A percentile compares a stretch with the other conserved stretches of the same genome.
Evolutionary conservation across 2,888 invertebrate genomes (phyloP).

Genomic region (Corbicula japonica): DNA sequence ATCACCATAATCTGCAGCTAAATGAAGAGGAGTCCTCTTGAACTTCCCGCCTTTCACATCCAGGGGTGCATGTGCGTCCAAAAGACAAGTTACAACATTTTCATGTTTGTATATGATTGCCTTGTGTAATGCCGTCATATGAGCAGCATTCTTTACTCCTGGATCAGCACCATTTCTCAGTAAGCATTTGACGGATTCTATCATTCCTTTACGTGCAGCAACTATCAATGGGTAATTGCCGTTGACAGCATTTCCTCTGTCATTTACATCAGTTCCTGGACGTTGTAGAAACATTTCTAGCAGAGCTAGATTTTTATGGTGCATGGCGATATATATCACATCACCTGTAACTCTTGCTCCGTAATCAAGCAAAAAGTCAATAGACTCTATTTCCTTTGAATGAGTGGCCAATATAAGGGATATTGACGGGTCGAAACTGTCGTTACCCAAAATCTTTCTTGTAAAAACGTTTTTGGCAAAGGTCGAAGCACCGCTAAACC

Average conservation of each 20-base stretch:
- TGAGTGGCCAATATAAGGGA: conserved; percentile 28
- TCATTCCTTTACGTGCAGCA: conserved; percentile 29
- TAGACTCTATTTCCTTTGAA: neutral
- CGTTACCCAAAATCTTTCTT: neutral
- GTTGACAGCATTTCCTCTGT: conserved; percentile 13
- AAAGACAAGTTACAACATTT: neutral
- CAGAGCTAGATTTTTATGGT: neutral
- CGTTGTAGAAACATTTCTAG: conserved; percentile 2
- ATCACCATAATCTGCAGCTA: conserved; percentile 17
- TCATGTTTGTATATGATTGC: conserved; percentile 14
- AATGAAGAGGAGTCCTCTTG: conserved; percentile 28
- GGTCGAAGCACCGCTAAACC: neutral
- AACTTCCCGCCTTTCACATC: conserved; percentile 10
- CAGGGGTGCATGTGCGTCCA: conserved; percentile 6
- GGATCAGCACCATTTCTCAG: conserved; percentile 10
- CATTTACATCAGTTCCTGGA: neutral
- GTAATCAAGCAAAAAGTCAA: conserved; percentile 7
- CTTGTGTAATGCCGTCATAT: conserved; percentile 28
- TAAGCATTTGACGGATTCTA: conserved; percentile 17
- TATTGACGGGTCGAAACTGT: neutral
- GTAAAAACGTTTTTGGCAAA: conserved; percentile 7
- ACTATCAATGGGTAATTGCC: conserved; percentile 39
- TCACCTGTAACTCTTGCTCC: conserved; percentile 10
- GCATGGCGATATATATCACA: conserved; percentile 29
- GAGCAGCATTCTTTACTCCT: conserved; percentile 7